Evolutionary conservation across 2,888 invertebrate genomes (phyloP), one percentile per base, ranked within the genome.

Genomic region (Platypus cylindrus): DNA sequence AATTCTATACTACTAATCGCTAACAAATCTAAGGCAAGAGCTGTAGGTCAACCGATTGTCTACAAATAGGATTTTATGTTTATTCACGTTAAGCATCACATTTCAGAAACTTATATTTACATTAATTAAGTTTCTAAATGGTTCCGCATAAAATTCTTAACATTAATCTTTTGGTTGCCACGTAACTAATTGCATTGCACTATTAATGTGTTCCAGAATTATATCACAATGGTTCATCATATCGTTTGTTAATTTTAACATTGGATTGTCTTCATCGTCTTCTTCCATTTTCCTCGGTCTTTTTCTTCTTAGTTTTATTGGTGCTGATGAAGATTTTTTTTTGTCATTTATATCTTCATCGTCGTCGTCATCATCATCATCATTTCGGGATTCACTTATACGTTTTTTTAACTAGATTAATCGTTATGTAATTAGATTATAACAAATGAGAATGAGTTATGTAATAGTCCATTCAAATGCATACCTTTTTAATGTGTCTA

Each of bases 161-260:
- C 14, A 3, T 31, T 41, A 38, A 12, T 37, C 37, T 23, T 40
- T 45, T 16, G 78, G 78, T 44, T 75, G 78, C 80, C 82, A 82
- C 0, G 75, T 76, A 16, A 80, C 79, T 2, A 73, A 63, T 15
- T 68, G 64, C 67, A 84, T 74, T 61, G 85, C 85, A 36, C 82
- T 67, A 56, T 86, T 86, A 35, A 86, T 70, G 61, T 86, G 86
- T 13, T 76, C 72, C 18, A 86, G 64, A 43, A 86, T 80, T 11
- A 84, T 66, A 4, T 71, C 66, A 55, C 81, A 83, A 17, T 82
- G 75, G 9, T 75, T 66, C 25, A 79, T 69, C 53, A 82, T 83
- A 32, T 81, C 77, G 9, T 70, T 64, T 5, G 73, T 64, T 32
- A 64, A 46, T 43, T 53, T 56, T 17, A 53, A 52, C 34, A 58